These are phyloP conservation scores for Iselma pallidipennis DNA, from an alignment of 2,888 invertebrate genomes.

Conservation along the genomic window DNA sequence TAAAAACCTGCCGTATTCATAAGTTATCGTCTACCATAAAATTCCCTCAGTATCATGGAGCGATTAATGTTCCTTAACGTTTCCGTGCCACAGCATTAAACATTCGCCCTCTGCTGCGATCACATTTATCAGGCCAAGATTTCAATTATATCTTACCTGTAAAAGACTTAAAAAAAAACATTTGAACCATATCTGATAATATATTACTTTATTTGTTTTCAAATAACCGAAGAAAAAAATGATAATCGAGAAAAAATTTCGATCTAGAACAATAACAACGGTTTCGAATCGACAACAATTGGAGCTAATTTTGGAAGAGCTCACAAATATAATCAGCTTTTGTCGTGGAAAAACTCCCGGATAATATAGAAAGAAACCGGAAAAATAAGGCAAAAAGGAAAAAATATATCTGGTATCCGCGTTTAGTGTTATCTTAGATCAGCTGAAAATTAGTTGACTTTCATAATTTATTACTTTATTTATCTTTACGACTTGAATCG, in stretches of 20 bases:
- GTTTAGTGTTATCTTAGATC: not conserved
- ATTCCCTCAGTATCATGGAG: constrained; percentile 42
- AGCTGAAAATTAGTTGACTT: not conserved
- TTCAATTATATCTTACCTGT: constrained; percentile 43
- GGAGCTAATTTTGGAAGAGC: too few relatives aligned
- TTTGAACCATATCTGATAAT: not conserved
- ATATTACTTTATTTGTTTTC: not conserved
- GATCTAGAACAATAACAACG: not conserved
- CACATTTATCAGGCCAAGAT: constrained; percentile 44
- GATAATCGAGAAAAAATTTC: not conserved
- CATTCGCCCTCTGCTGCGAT: constrained; percentile 36
- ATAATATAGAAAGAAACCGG: too few relatives aligned
- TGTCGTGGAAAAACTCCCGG: too few relatives aligned
- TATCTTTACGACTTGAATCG: not conserved
- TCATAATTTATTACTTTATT: not conserved
- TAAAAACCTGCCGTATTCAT: constrained; percentile 36
- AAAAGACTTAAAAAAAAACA: not conserved
- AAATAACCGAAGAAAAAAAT: too few relatives aligned
- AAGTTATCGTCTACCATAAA: constrained; percentile 45
- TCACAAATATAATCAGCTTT: too few relatives aligned
- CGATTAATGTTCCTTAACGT: constrained; percentile 50
- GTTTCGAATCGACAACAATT: too few relatives aligned
- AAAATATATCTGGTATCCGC: too few relatives aligned
- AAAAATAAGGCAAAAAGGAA: too few relatives aligned
- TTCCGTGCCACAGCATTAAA: constrained; percentile 48